Evolutionary conservation across 2,888 invertebrate genomes (phyloP), one percentile per base, ranked within the genome.

Genomic region (Aspidiotus destructor): DNA sequence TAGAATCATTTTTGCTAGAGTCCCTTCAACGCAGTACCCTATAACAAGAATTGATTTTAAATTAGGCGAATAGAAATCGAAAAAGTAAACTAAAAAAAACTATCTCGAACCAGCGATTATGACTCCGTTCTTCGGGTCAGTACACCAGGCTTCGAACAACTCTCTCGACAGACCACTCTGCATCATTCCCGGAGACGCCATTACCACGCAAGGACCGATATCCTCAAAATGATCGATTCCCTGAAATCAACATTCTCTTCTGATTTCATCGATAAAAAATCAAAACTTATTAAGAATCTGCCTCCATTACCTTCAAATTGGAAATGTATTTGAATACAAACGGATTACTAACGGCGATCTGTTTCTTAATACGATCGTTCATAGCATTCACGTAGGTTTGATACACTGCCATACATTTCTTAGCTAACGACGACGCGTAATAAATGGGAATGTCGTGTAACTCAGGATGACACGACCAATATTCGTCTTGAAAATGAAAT

Each of bases 101-200:
- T 28, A 16, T 41, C 62, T 69, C 40, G 72, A 73, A 78, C 97
- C 97, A 70, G 99, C 98, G 74, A 99, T 97, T 71, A 99, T 98
- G 72, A 94, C 93, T 0, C 99, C 99, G 78, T 99, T 99, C 77
- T 97, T 94, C 10, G 93, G 83, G 79, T 99, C 98, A 0, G 95
- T 92, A 78, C 99, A 99, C 99, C 99, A 99, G 10, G 87, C 90
- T 81, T 99, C 99, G 80, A 99, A 99, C 60, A 99, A 82, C 77
- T 99, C 99, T 44, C 98, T 81, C 0, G 96, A 97, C 28, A 99
- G 80, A 0, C 99, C 99, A 74, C 92, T 96, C 81, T 99, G 99
- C 92, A 99, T 92, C 98, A 99, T 99, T 76, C 99, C 99, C 0
- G 99, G 99, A 0, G 94, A 93, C 1, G 99, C 99, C 90, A 99